These are phyloP conservation scores for Muscina levida DNA, from an alignment of 2,888 invertebrate species.

Conservation along the genomic window DNA sequence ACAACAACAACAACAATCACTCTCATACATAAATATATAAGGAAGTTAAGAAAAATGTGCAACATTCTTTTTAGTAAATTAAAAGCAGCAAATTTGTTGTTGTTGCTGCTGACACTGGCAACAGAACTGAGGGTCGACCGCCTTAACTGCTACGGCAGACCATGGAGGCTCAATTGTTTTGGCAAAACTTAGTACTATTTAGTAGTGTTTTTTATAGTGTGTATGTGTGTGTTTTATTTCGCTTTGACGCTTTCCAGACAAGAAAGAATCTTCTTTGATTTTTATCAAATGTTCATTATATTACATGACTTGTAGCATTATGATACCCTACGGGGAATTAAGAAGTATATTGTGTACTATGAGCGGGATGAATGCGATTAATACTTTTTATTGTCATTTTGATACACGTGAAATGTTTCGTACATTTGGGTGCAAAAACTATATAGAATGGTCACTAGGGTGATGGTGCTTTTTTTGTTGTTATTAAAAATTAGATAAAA, in stretches of 20 bases:
- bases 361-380: no score
- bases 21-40: no score
- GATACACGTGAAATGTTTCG: no score
- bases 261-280: constrained; percentile 17
- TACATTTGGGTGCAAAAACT: no score
- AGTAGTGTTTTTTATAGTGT: background rate
- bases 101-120: background rate
- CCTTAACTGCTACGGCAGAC: background rate
- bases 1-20: no score
- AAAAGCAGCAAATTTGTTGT: background rate
- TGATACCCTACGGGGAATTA: no score
- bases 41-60: constrained; percentile 18
- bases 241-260: constrained; percentile 14
- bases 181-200: constrained; percentile 1
- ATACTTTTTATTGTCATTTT: no score
- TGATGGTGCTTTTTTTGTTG: no score
- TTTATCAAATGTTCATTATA: constrained; percentile 15
- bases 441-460: no score
- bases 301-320: no score
- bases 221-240: background rate
- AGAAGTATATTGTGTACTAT: no score
- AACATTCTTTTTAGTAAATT: constrained; percentile 8
- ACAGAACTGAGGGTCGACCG: background rate
- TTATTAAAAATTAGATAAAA: no score
- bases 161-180: background rate